phyloP scores from a whole-genome alignment of 2,888 invertebrate species.

The Saturnia pavonia region DNA sequence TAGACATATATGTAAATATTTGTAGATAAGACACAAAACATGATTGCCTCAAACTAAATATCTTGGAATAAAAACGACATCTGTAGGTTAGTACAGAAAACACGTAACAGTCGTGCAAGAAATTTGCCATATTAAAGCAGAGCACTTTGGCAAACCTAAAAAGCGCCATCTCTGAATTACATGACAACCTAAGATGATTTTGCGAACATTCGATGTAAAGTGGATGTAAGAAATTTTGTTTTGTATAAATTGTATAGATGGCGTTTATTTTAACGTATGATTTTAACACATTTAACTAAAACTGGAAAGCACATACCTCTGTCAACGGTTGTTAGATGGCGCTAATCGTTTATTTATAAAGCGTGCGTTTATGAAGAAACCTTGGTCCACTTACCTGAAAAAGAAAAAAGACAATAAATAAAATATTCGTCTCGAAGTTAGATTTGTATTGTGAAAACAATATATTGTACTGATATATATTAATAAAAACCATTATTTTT shows the following conservation, averaged over 20 bases:
- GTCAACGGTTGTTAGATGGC: not conserved
- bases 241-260: conserved; percentile 24
- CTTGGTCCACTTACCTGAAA: not conserved
- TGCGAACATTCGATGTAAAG: not conserved
- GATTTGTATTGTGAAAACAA: not conserved
- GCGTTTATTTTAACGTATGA: too few species aligned
- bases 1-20: too few species aligned
- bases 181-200: not conserved
- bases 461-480: not conserved
- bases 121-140: not conserved
- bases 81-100: not conserved
- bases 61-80: conserved; percentile 9
- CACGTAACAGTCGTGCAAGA: not conserved
- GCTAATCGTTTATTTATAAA: not conserved
- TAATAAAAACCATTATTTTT: too few species aligned
- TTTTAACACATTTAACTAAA: not conserved
- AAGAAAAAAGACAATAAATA: not conserved
- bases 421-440: not conserved
- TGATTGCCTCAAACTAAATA: not conserved
- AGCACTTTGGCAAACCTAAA: not conserved
- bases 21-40: not conserved
- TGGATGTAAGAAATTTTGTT: not conserved
- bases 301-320: not conserved
- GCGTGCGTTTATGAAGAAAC: not conserved
- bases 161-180: conserved; percentile 22